Conservation (phyloP, 2,113 vertebrate species). For the Nannospalax galili region DNA sequence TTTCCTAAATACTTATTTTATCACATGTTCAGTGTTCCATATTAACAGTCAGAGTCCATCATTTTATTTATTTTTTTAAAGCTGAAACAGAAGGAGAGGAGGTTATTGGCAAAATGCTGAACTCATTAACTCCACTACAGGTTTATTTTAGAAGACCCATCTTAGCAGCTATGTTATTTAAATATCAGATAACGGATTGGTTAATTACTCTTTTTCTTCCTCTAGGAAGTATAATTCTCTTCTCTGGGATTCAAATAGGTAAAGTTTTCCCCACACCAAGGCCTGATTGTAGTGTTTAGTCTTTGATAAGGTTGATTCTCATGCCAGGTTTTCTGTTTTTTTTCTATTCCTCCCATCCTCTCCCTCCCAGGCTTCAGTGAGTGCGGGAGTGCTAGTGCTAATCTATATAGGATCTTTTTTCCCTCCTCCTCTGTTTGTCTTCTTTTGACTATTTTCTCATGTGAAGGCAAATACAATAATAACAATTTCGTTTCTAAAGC, state of each 20-base stretch:
- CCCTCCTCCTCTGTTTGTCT: constrained; percentile 68
- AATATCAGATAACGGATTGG: constrained; percentile 84
- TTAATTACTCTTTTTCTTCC: constrained; percentile 85
- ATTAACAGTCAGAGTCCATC: constrained; percentile 70
- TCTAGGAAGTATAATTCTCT: constrained; percentile 82
- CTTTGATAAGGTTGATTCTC: constrained; percentile 82
- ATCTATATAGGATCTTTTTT: constrained; percentile 61
- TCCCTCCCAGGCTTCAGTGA: constrained; percentile 49
- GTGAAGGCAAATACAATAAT: constrained; percentile 78
- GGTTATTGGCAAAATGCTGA: constrained; percentile 78
- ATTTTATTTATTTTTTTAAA: constrained; percentile 38
- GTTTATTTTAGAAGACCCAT: constrained; percentile 87
- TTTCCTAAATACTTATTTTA: constrained; percentile 78
- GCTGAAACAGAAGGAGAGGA: constrained; percentile 71
- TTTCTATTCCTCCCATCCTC: not conserved
- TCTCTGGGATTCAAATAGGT: constrained; percentile 72
- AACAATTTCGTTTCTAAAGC: constrained; percentile 74
- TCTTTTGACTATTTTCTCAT: constrained; percentile 77
- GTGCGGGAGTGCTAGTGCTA: constrained; percentile 69
- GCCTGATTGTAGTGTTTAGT: constrained; percentile 68
- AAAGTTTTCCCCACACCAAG: constrained; percentile 68
- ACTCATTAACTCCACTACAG: constrained; percentile 85
- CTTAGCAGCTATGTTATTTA: constrained; percentile 86
- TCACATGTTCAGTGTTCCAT: constrained; percentile 59
- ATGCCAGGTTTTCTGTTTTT: constrained; percentile 59